Evolutionary conservation across 1,140 invertebrate species (phyloP), one percentile per base, ranked within the genome.

Genomic region (Drosophila kurseongensis): DNA sequence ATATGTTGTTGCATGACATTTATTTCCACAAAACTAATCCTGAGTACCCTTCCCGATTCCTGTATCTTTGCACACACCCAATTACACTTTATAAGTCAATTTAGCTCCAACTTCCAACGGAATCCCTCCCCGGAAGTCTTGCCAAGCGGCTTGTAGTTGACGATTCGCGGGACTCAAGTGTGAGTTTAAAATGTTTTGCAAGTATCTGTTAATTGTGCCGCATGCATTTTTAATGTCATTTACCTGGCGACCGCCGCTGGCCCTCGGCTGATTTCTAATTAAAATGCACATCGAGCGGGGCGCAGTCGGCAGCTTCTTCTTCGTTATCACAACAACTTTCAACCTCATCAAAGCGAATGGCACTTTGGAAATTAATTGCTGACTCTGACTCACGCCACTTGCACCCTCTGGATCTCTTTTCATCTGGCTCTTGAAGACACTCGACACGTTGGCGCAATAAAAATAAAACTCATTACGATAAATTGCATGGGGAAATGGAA

Each of bases 361-460:
- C 74, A 75, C 68, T 85, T 78, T 56, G 60, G 63, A 82, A 86
- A 82, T 88, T 86, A 88, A 86, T 86, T 88, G 79, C 82, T 79
- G 82, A 63, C 65, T 75, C 56, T 48, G 65, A 63, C 55, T 61
- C 54, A 59, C 40, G 41, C 38, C 40, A 23, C 63, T 23, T 42
- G 56, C 41, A 41, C 45, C 71, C 56, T 13, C 45, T 27, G 63
- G 57, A 62, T 51, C 54, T 57, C 63, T 29, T 41, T n/a, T 62
- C 18, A 71, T 72, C 73, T 29, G 57, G 45, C 82, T 58, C 59
- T 65, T 75, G 47, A 66, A 42, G 75, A 61, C 73, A 85, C 81
- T 84, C 68, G 78, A 84, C 81, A 80, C 81, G 62, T 84, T 85
- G 78, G 69, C 57, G 77, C 59, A 73, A 80, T 80, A 77, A 78